A percentile compares a stretch with the other conserved stretches of the same genome.
phyloP scores from a whole-genome alignment of 2,113 vertebrate species.

The Eurypyga helias region DNA sequence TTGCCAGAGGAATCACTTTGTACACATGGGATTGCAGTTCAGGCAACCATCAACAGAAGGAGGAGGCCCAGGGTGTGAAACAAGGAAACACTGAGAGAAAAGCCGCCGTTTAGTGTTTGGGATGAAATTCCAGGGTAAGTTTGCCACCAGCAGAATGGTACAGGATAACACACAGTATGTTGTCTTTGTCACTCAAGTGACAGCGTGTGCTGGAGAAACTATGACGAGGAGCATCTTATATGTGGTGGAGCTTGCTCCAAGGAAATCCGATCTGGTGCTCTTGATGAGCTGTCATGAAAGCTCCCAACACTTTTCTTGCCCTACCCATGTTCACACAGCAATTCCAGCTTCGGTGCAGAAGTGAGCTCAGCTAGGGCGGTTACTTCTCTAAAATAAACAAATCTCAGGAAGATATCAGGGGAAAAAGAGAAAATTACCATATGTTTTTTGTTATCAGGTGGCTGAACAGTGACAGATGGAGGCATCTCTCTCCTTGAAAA shows the following conservation, averaged over 20 bases:
- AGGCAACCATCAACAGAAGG: not conserved
- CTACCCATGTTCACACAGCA: not conserved
- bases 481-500: not conserved
- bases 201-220: not conserved
- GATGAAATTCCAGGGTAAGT: not conserved
- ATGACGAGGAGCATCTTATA: not conserved
- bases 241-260: not conserved
- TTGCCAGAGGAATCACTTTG: not conserved
- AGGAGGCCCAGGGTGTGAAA: not conserved
- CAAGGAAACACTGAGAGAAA: not conserved
- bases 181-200: not conserved
- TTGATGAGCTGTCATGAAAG: not conserved
- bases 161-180: not conserved
- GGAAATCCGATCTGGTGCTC: not conserved
- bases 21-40: not conserved
- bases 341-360: not conserved
- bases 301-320: not conserved
- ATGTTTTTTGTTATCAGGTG: not conserved
- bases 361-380: not conserved
- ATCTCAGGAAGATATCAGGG: not conserved
- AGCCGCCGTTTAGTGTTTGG: not conserved
- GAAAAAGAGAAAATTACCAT: not conserved
- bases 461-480: not conserved
- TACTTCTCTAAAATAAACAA: not conserved
- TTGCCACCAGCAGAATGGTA: not conserved